Percentiles rank a stretch among this genome's conserved stretches.
Evolutionary conservation across 2,888 invertebrate genomes (phyloP).

Genomic region (Pristionchus japonicus): DNA sequence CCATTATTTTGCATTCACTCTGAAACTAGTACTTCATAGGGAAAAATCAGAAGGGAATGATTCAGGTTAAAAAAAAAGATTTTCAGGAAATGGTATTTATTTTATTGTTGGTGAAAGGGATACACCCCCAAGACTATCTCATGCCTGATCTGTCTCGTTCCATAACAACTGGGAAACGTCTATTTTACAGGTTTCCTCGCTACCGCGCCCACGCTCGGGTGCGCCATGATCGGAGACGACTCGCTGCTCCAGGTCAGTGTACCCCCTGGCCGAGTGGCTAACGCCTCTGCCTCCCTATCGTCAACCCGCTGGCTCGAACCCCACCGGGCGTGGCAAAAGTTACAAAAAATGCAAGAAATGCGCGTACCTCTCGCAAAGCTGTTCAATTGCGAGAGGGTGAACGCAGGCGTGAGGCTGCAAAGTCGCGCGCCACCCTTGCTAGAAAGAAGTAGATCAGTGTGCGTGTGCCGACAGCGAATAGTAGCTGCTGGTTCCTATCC

Average conservation of each 20-base stretch:
- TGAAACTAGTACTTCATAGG: no score
- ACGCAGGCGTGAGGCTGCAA: neutral
- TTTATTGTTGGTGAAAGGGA: neutral
- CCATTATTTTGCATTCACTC: neutral
- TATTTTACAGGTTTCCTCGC: constrained; percentile 84
- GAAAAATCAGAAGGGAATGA: no score
- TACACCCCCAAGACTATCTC: neutral
- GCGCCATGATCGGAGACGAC: constrained; percentile 96
- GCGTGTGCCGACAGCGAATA: constrained; percentile 45
- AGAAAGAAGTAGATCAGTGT: constrained; percentile 41
- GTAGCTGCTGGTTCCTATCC: constrained; percentile 44
- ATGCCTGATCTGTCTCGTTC: neutral
- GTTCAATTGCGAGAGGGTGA: neutral
- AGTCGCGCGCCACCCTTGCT: constrained; percentile 25
- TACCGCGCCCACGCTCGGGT: constrained; percentile 97
- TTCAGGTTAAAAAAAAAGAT: no score
- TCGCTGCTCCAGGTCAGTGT: constrained; percentile 90
- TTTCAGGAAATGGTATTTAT: no score
- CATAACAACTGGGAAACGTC: neutral
- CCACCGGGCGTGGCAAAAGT: no score
- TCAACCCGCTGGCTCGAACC: neutral
- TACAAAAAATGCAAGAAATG: neutral
- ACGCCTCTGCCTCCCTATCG: neutral
- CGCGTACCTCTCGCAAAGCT: neutral
- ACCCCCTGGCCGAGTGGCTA: neutral